Percentiles rank a stretch among this genome's conserved stretches.
Evolutionary conservation across 2,113 vertebrate species (phyloP).

Genomic region (Sigmodon hispidus): DNA sequence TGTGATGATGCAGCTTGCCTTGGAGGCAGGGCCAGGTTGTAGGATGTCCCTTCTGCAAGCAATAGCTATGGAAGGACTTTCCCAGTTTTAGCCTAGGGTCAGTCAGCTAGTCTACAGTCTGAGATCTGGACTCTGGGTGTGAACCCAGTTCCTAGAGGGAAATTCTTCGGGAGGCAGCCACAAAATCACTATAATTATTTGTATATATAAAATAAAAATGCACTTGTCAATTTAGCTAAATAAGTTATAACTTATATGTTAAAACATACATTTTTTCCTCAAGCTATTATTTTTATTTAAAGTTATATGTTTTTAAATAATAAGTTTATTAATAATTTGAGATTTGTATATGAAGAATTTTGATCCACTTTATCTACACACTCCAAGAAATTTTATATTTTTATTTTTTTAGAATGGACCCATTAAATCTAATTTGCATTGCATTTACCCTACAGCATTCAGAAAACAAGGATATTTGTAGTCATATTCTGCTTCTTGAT

Average conservation of each 20-base stretch:
- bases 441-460: background rate
- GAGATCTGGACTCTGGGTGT: no score
- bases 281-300: background rate
- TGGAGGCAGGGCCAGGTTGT: no score
- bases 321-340: background rate
- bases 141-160: no score
- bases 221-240: background rate
- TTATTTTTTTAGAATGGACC: background rate
- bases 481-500: no score
- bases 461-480: background rate
- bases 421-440: background rate
- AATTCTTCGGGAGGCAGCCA: no score
- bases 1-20: no score
- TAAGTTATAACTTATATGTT: background rate
- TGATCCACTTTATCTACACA: background rate
- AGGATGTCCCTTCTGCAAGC: no score
- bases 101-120: no score
- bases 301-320: background rate
- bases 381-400: background rate
- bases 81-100: no score
- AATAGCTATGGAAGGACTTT: no score
- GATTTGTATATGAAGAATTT: background rate
- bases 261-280: no score
- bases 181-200: conserved; percentile 1
- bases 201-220: background rate